phyloP scores from a whole-genome alignment of 1,140 invertebrate species.

The Pararge aegeria region DNA sequence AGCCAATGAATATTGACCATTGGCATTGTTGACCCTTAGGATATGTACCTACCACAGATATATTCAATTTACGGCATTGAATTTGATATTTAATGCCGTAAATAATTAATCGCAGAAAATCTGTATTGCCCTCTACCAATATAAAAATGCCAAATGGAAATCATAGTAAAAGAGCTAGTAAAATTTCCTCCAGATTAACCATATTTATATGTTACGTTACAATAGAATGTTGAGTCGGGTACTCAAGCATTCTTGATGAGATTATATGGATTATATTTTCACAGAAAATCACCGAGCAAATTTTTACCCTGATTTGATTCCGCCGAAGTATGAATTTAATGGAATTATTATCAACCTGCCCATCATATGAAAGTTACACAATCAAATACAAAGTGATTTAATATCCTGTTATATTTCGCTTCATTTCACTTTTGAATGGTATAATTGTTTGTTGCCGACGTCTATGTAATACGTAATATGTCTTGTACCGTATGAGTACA shows the following conservation, averaged over 20 bases:
- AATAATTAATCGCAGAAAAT: background rate
- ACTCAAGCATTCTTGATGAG: background rate
- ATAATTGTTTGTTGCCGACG: background rate
- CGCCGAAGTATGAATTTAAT: background rate
- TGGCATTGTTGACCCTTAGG: no score
- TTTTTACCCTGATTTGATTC: constrained; percentile 8
- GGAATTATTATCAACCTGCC: background rate
- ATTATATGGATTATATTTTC: background rate
- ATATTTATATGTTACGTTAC: background rate
- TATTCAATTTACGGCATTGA: no score
- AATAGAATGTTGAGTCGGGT: constrained; percentile 1
- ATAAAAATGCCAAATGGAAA: background rate
- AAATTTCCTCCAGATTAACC: background rate
- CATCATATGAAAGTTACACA: background rate
- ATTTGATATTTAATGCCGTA: no score
- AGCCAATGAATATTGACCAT: no score
- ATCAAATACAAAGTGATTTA: background rate
- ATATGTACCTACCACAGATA: no score
- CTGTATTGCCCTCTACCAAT: background rate
- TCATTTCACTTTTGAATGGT: background rate
- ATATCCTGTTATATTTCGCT: background rate
- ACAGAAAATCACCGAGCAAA: background rate
- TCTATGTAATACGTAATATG: no score
- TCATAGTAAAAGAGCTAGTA: background rate
- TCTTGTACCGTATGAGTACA: no score